Base-by-base conservation (phyloP, 2,888 invertebrate species). In the Raillietiella orientalis region DNA sequence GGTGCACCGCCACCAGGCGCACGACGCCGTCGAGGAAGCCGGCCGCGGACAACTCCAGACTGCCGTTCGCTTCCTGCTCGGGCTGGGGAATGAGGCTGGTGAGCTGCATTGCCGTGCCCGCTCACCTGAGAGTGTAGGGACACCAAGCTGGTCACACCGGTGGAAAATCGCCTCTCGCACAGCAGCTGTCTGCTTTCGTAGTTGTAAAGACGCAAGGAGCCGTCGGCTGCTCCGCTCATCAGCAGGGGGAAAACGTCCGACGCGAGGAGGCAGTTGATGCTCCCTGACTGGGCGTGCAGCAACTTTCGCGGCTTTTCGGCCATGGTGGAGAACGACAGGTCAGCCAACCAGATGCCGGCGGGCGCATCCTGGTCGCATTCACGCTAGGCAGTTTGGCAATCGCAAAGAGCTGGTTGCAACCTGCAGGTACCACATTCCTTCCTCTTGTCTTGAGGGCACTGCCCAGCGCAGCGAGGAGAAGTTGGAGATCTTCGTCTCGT, bases 321-420 rank as follows among this genome's bases (percentile, higher is more conserved):
- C 4, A 44, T 44, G 23, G 52, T 49, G 5, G 52, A 50, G 16
- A 55, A 57, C 11, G 58, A 57, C 4, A 71, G 44, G 37, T 69
- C 66, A 22, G 66, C 53, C 19, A 54, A 42, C 69, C 70, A 71
- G 24, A 82, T 53, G 2, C 72, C 75, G 8, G 79, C 79, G 33
- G 64, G 66, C 2, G 65, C 71, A 49, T 82, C 82, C 71, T 75
- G 32, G 15, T 37, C 25, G 23, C 13, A 24, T 9, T 11, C 21
- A 15, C 6, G 20, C 11, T n/a, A 30, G 25, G 4, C 11, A 19
- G 16, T 41, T 49, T 47, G 47, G 72, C 74, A 55, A 79, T 77
- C 11, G 64, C 69, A 43, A 65, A 75, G 59, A 47, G 47, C 17
- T 45, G 37, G 19, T 43, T 41, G 3, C 43, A 38, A 24, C 46